A percentile compares a stretch with the other conserved stretches of the same genome.
phyloP scores from a whole-genome alignment of 1,140 invertebrate species.

The Aphelinus certus region DNA sequence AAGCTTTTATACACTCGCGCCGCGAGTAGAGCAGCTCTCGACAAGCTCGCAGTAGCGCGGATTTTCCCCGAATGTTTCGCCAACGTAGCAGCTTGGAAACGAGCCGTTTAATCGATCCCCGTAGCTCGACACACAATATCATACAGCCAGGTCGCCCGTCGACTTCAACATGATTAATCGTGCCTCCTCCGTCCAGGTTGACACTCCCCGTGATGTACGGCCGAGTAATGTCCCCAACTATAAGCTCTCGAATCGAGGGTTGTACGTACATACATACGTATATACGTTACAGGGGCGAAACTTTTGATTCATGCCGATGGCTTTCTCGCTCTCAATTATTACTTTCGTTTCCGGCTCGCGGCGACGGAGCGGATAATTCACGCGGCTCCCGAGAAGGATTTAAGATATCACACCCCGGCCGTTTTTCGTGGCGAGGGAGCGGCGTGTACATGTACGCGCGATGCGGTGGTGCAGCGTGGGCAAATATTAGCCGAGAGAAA shows the following conservation, averaged over 20 bases:
- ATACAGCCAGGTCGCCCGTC: no score
- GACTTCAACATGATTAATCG: not conserved
- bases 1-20: no score
- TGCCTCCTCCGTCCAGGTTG: not conserved
- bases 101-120: no score
- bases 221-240: no score
- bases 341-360: conserved; percentile 30
- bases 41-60: no score
- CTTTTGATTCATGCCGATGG: conserved; percentile 32
- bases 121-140: no score
- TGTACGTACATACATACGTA: no score
- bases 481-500: conserved; percentile 1
- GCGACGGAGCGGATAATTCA: conserved; percentile 18
- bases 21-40: no score
- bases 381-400: not conserved
- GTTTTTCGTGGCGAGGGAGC: not conserved
- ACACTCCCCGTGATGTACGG: not conserved
- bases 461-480: not conserved
- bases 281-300: conserved; percentile 18
- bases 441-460: no score
- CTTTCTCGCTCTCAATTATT: conserved; percentile 28
- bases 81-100: no score
- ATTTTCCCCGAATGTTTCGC: no score
- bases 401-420: not conserved
- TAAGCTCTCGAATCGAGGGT: not conserved